Base-by-base conservation (phyloP, 2,888 invertebrate genomes). In the Sarcophaga caerulescens region DNA sequence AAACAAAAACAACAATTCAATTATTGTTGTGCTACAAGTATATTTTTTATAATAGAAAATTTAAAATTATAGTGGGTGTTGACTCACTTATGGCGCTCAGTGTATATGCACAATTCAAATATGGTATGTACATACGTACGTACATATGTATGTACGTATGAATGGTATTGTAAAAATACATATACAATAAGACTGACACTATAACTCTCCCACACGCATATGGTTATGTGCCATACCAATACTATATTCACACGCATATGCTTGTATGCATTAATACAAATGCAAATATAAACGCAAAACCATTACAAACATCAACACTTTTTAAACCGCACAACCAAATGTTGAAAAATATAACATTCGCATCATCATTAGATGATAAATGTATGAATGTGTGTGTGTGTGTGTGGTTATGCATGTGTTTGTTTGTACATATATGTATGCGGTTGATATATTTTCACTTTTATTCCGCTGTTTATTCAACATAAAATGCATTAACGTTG, bases 271-370 rank as follows among this genome's bases (percentile, higher is more conserved):
- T 14, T 47, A 52, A 52, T 52, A 52, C 21, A 21, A 60, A 60
- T 71, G 44, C 45, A 35, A 45, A 57, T 21, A 71, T 47, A 77
- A 76, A 83, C 25, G 65, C 74, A 81, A 81, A 81, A 78, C 81
- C 73, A 83, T 82, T 82, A 76, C 71, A 85, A 80, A 85, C 45
- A 79, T 85, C 82, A 85, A 83, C 82, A 83, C 85, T 85, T n/a
- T 68, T 68, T 23, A 52, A 80, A 80, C 85, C 85, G 68, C 85
- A 80, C 71, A 25, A 76, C 79, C 66, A 77, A 83, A 80, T 85
- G 73, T 80, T 82, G 68, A 76, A 79, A 52, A 71, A 79, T 78
- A 71, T 52, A 14, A 17, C 17, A 12, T 17, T 5, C 4, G 5
- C 52, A 17, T 52, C 52, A 52, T 52, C 52, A 14, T 14, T 14